Percentiles rank a stretch among this genome's conserved stretches.
Conservation (phyloP, 1,140 invertebrate genomes). For the Cydia amplana region DNA sequence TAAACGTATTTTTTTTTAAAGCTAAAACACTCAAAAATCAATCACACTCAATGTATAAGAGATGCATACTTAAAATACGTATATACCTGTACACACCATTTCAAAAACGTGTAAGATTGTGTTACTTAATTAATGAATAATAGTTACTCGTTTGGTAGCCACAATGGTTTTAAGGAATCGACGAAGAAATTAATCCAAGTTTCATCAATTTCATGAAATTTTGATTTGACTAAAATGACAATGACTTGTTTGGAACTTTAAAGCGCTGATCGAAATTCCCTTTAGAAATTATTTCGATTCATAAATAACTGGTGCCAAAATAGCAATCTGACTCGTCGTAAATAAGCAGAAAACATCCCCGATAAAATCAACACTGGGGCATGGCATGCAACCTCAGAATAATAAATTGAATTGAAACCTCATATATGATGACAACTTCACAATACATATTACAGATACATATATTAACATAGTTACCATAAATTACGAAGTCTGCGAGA, state of each 20-base stretch:
- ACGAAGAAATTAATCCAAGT: no score
- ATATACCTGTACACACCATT: no score
- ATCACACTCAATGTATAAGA: no score
- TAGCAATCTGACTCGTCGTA: conserved; percentile 43
- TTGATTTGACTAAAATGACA: neutral
- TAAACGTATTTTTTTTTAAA: no score
- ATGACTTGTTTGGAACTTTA: neutral
- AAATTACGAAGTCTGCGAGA: conserved; percentile 20
- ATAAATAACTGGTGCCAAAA: conserved; percentile 50
- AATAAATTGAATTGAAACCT: conserved; percentile 48
- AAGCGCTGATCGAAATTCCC: conserved; percentile 1
- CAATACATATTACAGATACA: conserved; percentile 23
- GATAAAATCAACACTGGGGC: conserved; percentile 57
- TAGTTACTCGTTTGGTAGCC: no score
- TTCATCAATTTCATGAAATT: no score
- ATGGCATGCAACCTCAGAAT: conserved; percentile 45
- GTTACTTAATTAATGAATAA: no score
- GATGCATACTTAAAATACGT: no score
- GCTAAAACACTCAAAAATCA: no score
- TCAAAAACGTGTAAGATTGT: no score
- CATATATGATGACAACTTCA: conserved; percentile 34
- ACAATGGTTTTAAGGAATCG: no score
- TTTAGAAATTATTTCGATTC: conserved; percentile 46
- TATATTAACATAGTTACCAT: conserved; percentile 29
- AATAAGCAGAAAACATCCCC: conserved; percentile 44